Evolutionary conservation across 1,140 invertebrate species (phyloP), one percentile per base, ranked within the genome.

Genomic region (Scaptodrosophila lebanonensis): DNA sequence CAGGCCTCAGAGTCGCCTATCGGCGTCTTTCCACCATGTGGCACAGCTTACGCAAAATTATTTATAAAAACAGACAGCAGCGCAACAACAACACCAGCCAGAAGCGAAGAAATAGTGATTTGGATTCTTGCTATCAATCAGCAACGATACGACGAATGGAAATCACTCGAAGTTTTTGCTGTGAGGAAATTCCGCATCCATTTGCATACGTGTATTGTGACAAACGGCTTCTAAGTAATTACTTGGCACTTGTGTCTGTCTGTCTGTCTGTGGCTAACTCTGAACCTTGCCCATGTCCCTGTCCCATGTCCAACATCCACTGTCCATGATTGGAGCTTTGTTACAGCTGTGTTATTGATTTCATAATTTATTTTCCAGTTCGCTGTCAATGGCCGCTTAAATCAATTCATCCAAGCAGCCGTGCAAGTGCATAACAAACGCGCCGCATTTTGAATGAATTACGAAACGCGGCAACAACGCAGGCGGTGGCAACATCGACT

Each of bases 21-120:
- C 61, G 69, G 58, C 52, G 66, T 72, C 72, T 76, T 63, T 60
- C n/a, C 30, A 63, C 66, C 70, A 68, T 75, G 70, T 75, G 62
- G 62, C 47, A 57, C 53, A 50, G 68, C 75, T 82, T 79, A 79
- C 75, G 75, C 75, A 79, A 82, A 79, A 82, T 82, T 83, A 79
- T 79, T 79, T 73, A 79, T 79, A 61, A 79, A 79, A 69, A 82
- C 73, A n/a, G n/a, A n/a, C n/a, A 79, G 63, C 58, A 51, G 42
- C 70, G 42, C 66, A 35, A 36, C 43, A 35, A 47, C 33, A 29
- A 44, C 30, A 62, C 35, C 29, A 52, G 48, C 40, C 17, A 29
- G 13, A 12, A 44, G n/a, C 29, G 39, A 44, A 70, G 47, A 3
- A 50, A 29, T 63, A 59, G 53, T 36, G 43, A 58, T 64, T 73